Base-by-base conservation (phyloP, 2,888 invertebrate species). In the Trichogramma dendrolimi region DNA sequence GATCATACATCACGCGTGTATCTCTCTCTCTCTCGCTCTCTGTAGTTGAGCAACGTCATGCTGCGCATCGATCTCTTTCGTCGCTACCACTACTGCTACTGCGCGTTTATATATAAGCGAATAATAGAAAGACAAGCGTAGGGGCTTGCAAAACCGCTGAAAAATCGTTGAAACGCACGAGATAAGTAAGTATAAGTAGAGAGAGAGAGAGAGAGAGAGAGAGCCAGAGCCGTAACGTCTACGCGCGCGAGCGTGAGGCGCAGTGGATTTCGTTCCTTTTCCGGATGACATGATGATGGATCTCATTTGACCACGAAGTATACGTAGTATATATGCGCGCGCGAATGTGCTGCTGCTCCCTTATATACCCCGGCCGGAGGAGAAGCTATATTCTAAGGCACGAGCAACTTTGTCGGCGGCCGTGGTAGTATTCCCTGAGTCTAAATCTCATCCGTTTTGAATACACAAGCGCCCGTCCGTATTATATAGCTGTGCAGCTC, bases 251-350 rank as follows among this genome's bases (percentile, higher is more conserved):
- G 14, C 14, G 27, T 27, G 27, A 27, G 27, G 27, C 27, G 58
- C 42, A 52, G 50, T 44, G 42, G 51, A 59, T 50, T 61, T 60
- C 42, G 60, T 27, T 27, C 62, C 60, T 65, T 65, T 65, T 65
- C 61, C 65, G 67, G 61, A 68, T 71, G 75, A 73, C 73, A 74
- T 66, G 64, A 71, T 76, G 77, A 77, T 76, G 74, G 77, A 77
- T 77, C 71, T 74, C 75, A 75, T 77, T 77, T 76, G 71, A 71
- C 71, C 65, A 63, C 68, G 68, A 62, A 52, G 53, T 50, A 10
- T 38, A 42, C 65, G 69, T 63, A 67, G 27, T 27, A 3, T 27
- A 3, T 27, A 27, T 27, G 27, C 27, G 27, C 27, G 27, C 27
- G 27, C 27, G 27, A 27, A 27, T 27, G 27, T 27, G 27, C 27